Conservation (phyloP, 2,113 vertebrate genomes). For the Brachypodius melanocephalos region DNA sequence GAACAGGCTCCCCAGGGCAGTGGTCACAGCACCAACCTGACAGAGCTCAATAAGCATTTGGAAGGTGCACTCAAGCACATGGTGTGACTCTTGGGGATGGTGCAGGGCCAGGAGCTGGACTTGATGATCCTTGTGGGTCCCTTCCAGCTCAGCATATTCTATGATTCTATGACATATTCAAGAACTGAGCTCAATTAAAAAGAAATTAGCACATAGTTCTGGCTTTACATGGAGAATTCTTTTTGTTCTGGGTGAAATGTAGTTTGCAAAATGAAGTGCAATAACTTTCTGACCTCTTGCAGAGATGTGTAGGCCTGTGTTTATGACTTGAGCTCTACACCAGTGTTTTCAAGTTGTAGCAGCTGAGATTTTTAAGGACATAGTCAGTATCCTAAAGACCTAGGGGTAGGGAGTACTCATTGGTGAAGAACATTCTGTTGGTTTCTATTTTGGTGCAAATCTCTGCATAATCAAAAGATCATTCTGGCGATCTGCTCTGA, state of each 20-base stretch:
- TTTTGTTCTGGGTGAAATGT: neutral
- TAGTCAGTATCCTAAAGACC: neutral
- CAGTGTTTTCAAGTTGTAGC: neutral
- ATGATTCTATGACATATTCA: neutral
- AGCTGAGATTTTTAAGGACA: neutral
- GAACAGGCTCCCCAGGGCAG: neutral
- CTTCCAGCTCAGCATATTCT: neutral
- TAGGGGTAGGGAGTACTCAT: neutral
- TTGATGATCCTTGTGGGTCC: rapidly evolving
- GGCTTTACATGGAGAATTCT: neutral
- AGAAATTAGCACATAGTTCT: neutral
- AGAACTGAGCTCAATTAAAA: neutral
- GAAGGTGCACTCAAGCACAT: rapidly evolving
- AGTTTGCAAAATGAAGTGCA: neutral
- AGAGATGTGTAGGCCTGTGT: neutral
- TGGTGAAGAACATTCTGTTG: neutral
- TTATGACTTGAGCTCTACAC: neutral
- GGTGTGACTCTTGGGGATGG: no score
- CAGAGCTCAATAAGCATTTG: rapidly evolving
- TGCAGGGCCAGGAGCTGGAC: neutral
- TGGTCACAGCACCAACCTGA: neutral
- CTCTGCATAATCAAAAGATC: neutral
- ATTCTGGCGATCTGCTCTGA: neutral
- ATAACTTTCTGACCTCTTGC: neutral
- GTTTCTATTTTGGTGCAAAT: neutral